Evolutionary conservation across 2,113 vertebrate species (phyloP), one percentile per base, ranked within the genome.

Genomic region (Myotis brandtii): DNA sequence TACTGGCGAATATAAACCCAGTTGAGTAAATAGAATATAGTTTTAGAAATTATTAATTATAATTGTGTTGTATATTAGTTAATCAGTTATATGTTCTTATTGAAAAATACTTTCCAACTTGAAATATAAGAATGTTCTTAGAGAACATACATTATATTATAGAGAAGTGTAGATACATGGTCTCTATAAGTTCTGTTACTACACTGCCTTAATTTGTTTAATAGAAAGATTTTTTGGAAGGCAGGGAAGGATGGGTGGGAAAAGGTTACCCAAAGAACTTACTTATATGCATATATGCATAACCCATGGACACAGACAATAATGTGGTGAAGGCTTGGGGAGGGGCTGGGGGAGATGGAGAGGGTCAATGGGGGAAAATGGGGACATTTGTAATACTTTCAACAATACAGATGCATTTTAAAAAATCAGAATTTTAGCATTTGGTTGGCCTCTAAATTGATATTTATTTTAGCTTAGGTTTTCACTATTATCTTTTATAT

Each of bases 161-260:
- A 77, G 30, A 77, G 75, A 77, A 77, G n/a, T 77, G 50, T 69
- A 70, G 34, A 40, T 21, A 77, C 18, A 25, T 40, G 21, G 56
- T 56, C 67, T 81, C 25, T 83, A 0, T 37, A 80, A 62, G 23
- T 83, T 91, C 56, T 94, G 12, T 95, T 66, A 46, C 18, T 56
- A 79, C 81, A 82, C 72, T 67, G 9, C 11, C 93, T 87, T 84
- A 23, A 85, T 91, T 75, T 48, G 11, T 84, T 95, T 87, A 87
- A 75, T 62, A 48, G 77, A 52, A 62, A 52, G 32, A n/a, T 43
- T 62, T 23, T 62, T 62, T 62, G 59, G 59, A 62, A 62, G 59
- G 9, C 59, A 25, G 23, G 56, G 9, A 62, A 23, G 23, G 23
- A 3, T 59, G 56, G 21, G 56, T 25, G 56, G 23, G 56, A 62